Base-by-base conservation (phyloP, 1,140 invertebrate genomes). In the Brachionus asplanchnoidis region DNA sequence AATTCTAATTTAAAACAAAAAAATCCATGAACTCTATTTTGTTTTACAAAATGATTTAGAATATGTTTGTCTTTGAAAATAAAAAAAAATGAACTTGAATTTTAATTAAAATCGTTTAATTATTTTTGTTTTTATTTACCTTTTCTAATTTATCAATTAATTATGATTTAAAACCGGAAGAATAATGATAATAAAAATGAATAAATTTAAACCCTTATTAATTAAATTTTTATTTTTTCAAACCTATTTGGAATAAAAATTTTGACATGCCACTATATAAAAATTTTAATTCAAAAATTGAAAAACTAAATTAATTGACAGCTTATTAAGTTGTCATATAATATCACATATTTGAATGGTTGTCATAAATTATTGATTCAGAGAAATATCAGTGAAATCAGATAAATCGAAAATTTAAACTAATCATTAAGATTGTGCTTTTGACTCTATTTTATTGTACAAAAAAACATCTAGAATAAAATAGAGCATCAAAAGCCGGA, bases 401-500 rank as follows among this genome's bases (percentile, higher is more conserved):
- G 17, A 53, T 53, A 17, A 5, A 14, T 23, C 6, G 20, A 60
- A 60, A 0, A 26, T 20, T 60, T 23, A 26, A 26, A 5, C 53
- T 26, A 20, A 60, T 60, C n/a, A 60, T 1, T 60, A 60, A 20
- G 9, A 60, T 20, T 56, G 17, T 3, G 50, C 2, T 60, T 60
- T 60, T 60, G 53, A 60, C 20, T 60, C 53, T 23, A 20, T 60
- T 20, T 60, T 17, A 36, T 17, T 60, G 5, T 9, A 20, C 17
- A 23, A 60, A 56, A 56, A 7, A 23, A 60, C 20, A 20, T 60
- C 17, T 60, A 23, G 14, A 42, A 17, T 73, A 73, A 73, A 42
- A 73, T 73, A 73, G 68, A 73, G 68, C 68, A 73, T 40, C 68
- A 73, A 73, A 68, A 42, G 68, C 68, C 68, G 7, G 12, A n/a